Base-by-base conservation (phyloP, 2,888 invertebrate species). In the Celastrina argiolus region DNA sequence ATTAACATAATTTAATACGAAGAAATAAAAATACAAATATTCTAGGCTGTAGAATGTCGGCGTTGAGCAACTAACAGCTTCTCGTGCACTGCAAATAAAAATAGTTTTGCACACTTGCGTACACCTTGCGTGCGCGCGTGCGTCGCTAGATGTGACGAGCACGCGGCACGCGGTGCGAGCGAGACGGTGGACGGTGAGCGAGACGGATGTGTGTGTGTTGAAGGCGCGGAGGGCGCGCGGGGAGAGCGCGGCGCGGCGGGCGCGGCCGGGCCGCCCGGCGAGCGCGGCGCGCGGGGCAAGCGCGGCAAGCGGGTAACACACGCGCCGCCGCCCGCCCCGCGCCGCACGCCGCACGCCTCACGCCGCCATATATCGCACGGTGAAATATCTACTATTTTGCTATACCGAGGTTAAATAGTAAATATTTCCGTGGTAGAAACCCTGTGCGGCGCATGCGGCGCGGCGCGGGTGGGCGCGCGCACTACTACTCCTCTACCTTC, bases 221-320 rank as follows among this genome's bases (percentile, higher is more conserved):
- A 92, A 93, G 92, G 94, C 84, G 77, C 92, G 75, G 92, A 92
- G 76, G 94, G 94, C 65, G 90, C 91, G 75, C 93, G 94, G 84
- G 97, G 97, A 83, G 95, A 95, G 87, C 95, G 96, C 85, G 96
- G 96, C 81, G 95, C 95, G 79, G 78, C 94, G 75, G 97, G 97
- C 77, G 95, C 95, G 74, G 94, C 95, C 77, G 97, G 97, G 78
- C 92, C 92, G 77, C 91, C 94, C 78, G 98, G 98, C 75, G 97
- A 97, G 86, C 96, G 96, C 88, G 98, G 98, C 83, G 93, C 95
- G 76, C 94, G 97, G 82, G 98, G 98, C 84, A 97, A 97, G 87
- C 94, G 96, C 89, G 97, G 97, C 93, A 97, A 97, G 92, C 93
- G 96, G 96, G 97, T 97, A 96, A 71, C 71, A 36, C 59, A 51